Conservation (phyloP, 2,113 vertebrate genomes). For the Passerina amoena region DNA sequence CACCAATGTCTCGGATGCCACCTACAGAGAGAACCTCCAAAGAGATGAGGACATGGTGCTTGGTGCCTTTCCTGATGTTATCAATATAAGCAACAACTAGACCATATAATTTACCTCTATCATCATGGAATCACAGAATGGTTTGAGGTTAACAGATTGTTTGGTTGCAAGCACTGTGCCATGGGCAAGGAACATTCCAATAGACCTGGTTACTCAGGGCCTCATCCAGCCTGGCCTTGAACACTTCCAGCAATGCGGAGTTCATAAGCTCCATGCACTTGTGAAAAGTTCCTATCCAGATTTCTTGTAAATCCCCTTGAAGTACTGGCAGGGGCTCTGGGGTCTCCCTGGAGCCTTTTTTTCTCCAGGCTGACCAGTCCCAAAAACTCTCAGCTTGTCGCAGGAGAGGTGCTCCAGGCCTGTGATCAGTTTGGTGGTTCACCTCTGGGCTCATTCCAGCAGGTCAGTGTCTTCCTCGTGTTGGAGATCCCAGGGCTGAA, state of each 20-base stretch:
- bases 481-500: neutral
- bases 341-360: neutral
- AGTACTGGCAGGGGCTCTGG: no score
- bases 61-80: neutral
- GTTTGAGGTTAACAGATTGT: neutral
- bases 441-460: neutral
- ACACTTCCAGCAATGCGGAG: neutral
- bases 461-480: rapidly evolving
- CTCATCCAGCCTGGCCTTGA: neutral
- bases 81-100: neutral
- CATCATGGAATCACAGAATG: neutral
- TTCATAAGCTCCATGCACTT: no score
- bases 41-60: neutral
- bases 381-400: neutral
- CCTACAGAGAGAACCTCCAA: neutral
- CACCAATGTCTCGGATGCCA: neutral
- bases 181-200: neutral
- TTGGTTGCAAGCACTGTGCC: neutral
- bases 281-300: neutral
- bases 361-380: neutral
- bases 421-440: neutral
- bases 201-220: neutral
- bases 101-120: neutral
- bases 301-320: no score
- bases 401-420: neutral